Evolutionary conservation across 2,113 vertebrate species (phyloP), one percentile per base, ranked within the genome.

Genomic region (Oceanites oceanicus): DNA sequence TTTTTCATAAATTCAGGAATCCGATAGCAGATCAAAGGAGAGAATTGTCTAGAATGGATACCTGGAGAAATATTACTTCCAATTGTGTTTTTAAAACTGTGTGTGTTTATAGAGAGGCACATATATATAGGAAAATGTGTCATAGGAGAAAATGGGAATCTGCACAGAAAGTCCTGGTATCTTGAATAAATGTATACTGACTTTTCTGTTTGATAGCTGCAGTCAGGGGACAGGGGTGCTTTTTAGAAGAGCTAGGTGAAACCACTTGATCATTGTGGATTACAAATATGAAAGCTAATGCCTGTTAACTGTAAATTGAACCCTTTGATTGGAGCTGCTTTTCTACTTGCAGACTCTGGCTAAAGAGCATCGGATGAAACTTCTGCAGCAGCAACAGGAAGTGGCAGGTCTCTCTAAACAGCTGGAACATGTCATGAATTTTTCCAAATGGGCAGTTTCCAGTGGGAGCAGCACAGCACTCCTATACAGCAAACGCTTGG

Each of bases 391-490:
- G 30, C 99, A 99, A 21, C 99, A 99, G 19, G 99, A 99, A 88
- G 98, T 99, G 67, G 98, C 98, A 90, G 98, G 98, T 74, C 98
- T 99, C 94, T 99, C 98, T 66, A 98, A 99, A 82, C 99, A 99
- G 92, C 97, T 99, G 59, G 99, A 99, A 92, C 99, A 99, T 5
- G 99, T 99, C 30, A 99, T 99, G 98, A 99, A 98, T 96, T 99
- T 99, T 95, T 99, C 99, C 71, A 99, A 99, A 92, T 99, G 99
- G 99, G 99, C 99, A 16, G 99, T 99, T 75, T 99, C 98, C 90
- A 99, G 99, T 96, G 99, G 99, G 66, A 99, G 99, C 92, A 99
- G 99, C 84, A 99, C 99, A 19, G 99, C 99, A 2, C 97, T 99
- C 21, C 97, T 99, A 8, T 99, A 99, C 97, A 99, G 99, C 98